Evolutionary conservation across 2,888 invertebrate genomes (phyloP).

Genomic region (Stomorhina lunata): DNA sequence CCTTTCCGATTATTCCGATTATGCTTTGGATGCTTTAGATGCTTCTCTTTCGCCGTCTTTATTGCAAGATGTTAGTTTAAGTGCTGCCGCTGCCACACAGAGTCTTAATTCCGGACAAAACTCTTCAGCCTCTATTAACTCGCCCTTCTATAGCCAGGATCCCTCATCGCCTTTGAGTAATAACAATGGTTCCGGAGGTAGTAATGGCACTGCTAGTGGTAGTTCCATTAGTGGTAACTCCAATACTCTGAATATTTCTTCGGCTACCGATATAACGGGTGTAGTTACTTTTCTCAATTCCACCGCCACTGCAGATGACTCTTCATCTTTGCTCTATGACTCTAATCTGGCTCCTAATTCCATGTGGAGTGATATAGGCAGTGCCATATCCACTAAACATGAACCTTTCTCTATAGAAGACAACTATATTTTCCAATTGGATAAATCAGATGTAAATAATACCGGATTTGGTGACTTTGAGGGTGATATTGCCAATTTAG

Average conservation of each 20-base stretch:
- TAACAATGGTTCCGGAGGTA: constrained; percentile 55
- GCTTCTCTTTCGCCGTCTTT: constrained; percentile 78
- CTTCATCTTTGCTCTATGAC: constrained; percentile 72
- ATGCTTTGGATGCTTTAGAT: constrained; percentile 77
- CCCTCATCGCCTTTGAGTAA: constrained; percentile 67
- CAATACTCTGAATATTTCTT: constrained; percentile 50
- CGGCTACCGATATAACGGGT: constrained; percentile 53
- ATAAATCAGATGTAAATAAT: constrained; percentile 91
- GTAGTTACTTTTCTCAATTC: constrained; percentile 54
- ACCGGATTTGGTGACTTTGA: constrained; percentile 92
- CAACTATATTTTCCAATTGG: constrained; percentile 93
- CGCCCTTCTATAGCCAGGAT: constrained; percentile 72
- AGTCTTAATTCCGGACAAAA: constrained; percentile 67
- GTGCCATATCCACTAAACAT: constrained; percentile 79
- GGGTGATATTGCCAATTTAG: constrained; percentile 83
- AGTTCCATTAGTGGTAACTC: constrained; percentile 64
- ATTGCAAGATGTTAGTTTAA: constrained; percentile 77
- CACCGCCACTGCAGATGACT: constrained; percentile 61
- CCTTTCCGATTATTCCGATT: constrained; percentile 78
- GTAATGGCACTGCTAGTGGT: constrained; percentile 65
- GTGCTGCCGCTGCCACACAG: constrained; percentile 75
- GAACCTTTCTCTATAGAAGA: constrained; percentile 90
- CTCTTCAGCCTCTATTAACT: constrained; percentile 67
- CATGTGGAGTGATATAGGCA: constrained; percentile 80
- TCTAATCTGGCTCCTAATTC: constrained; percentile 75